Evolutionary conservation across 2,113 vertebrate species (phyloP), one percentile per base, ranked within the genome.

Genomic region (Helogale parvula): DNA sequence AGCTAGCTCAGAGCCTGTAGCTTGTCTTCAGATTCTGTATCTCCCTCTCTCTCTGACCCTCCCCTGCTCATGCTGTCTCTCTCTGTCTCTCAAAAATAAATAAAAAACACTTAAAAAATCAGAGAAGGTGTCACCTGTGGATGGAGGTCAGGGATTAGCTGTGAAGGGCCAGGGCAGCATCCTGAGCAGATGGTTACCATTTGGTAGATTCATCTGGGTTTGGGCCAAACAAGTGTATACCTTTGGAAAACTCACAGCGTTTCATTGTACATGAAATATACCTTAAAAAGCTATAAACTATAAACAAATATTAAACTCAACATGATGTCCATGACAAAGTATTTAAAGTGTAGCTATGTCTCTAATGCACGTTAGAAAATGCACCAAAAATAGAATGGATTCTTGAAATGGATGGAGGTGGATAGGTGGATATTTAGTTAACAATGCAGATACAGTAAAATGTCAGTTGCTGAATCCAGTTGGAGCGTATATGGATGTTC

Each of bases 101-200:
- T 5, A 41, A 41, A 41, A 41, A 41, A 41, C 41, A 41, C 5
- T 41, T 41, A 41, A 41, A 80, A 79, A 47, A 27, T 38, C 50
- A 9, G 19, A 79, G 71, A 69, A n/a, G 17, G 5, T 65, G 16
- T 54, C 35, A 33, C 1, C 25, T 50, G 15, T 76, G 25, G 5
- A 7, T 7, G 7, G 38, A 45, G 12, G 21, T 0, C 11, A 5
- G 60, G 3, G 8, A 12, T 4, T 14, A 21, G 23, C 17, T 1
- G 57, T 27, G 52, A 66, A 69, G 33, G 57, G 21, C 4, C 1
- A 27, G 16, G 35, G 25, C 0, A 29, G n/a, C 19, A 21, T 6
- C n/a, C 6, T 41, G 16, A 1, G n/a, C 1, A 9, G 8, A 7
- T 15, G 16, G 29, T 60, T 10, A 13, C n/a, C 1, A 0, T 13